Conservation (phyloP, 1,140 invertebrate species). For the Drosophila orosa region DNA sequence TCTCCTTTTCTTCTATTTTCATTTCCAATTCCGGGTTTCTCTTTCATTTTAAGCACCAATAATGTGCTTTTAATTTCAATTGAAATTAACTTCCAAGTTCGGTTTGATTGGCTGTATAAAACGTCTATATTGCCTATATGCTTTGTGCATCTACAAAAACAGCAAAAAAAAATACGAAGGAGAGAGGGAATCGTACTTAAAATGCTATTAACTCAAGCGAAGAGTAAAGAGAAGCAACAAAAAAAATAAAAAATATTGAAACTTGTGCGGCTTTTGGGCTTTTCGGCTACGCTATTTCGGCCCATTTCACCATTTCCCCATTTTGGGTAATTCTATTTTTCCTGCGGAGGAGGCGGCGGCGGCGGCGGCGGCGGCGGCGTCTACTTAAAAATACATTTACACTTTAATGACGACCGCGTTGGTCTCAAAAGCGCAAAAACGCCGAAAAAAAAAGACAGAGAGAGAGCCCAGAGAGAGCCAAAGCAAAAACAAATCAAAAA, state of each 20-base stretch:
- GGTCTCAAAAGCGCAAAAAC: conserved; percentile 23
- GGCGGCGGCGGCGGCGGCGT: conserved; percentile 40
- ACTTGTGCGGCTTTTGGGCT: conserved; percentile 79
- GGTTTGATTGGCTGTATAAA: conserved; percentile 48
- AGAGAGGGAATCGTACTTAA: conserved; percentile 65
- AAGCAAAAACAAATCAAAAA: conserved; percentile 78
- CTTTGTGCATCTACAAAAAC: conserved; percentile 23
- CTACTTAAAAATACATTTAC: conserved; percentile 83
- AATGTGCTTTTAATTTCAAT: conserved; percentile 63
- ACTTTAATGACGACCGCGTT: conserved; percentile 71
- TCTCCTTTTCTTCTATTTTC: background rate
- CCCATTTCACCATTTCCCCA: conserved; percentile 16
- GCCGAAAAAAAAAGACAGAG: too few relatives aligned
- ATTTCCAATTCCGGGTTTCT: background rate
- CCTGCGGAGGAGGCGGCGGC: conserved; percentile 37
- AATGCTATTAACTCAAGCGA: conserved; percentile 76
- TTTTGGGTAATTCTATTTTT: conserved; percentile 70
- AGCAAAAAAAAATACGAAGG: background rate
- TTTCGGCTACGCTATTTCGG: conserved; percentile 53
- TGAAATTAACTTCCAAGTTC: conserved; percentile 42
- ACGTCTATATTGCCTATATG: conserved; percentile 40
- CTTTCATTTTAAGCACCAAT: conserved; percentile 13
- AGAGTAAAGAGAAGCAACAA: conserved; percentile 5
- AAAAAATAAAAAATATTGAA: conserved; percentile 50
- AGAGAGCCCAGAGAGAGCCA: conserved; percentile 11